Base-by-base conservation (phyloP, 1,140 invertebrate genomes). In the Ceratina calcarata region DNA sequence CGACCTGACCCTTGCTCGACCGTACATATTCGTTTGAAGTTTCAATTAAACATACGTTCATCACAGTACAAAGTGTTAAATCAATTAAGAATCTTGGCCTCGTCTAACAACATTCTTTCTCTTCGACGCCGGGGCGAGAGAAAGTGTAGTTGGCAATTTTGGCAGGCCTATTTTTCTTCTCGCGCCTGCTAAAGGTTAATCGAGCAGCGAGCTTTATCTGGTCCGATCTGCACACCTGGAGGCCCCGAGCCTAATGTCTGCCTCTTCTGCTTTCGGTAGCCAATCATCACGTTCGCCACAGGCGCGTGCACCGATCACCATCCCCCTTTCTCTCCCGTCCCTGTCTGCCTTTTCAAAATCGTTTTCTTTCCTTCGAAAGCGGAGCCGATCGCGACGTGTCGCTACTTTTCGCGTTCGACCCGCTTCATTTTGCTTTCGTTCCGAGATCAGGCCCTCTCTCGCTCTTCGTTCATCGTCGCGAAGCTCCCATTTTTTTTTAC, bases 211-310 rank as follows among this genome's bases (percentile, higher is more conserved):
- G 84, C 80, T 86, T 86, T 85, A 86, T 86, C 84, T 62, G 83
- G 80, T 65, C 61, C 61, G 84, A 85, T 86, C 84, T 70, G 84
- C 84, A 86, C 84, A 86, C 84, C 85, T 86, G 85, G 85, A 86
- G 81, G 84, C 72, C 80, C 64, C 64, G 72, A 60, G 84, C 70
- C 84, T 86, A 86, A 86, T 86, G 84, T 85, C 84, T 85, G 78
- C 37, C 80, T 86, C 80, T 83, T 82, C 83, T 68, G 79, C 85
- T 86, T 86, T 86, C 85, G 84, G 84, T 71, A 83, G 83, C 84
- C 84, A 86, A 86, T 86, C 85, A 86, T 86, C 84, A 72, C 64
- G 84, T 86, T 86, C 84, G 85, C 80, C 85, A 86, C 85, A 86
- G 85, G 84, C 85, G 85, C 85, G 84, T 86, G 85, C 84, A 86